Evolutionary conservation across 1,140 invertebrate species (phyloP).

Genomic region (Nasonia giraulti): DNA sequence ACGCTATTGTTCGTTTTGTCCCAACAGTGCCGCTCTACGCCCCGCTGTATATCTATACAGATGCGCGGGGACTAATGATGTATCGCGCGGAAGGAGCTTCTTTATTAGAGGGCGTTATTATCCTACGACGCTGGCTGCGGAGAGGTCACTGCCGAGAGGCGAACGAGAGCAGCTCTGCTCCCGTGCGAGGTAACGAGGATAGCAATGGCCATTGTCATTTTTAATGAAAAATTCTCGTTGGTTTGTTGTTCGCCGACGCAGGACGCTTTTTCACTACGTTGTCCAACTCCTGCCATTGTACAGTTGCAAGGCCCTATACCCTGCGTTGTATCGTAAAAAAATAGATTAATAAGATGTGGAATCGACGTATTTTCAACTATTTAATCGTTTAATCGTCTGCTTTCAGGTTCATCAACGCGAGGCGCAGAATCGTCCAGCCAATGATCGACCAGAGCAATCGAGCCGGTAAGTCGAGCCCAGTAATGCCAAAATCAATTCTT

Average conservation of each 20-base stretch:
- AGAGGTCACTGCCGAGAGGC: background rate
- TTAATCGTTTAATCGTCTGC: conserved; percentile 58
- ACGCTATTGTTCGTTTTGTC: conserved; percentile 65
- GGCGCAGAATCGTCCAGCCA: conserved; percentile 97
- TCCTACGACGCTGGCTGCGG: background rate
- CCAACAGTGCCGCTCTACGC: background rate
- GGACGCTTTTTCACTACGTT: background rate
- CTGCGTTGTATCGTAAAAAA: no score
- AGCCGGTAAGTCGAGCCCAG: conserved; percentile 86
- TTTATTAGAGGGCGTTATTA: conserved; percentile 47
- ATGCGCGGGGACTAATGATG: conserved; percentile 50
- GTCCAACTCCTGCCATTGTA: background rate
- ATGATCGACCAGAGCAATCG: conserved; percentile 99
- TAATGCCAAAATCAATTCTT: conserved; percentile 55
- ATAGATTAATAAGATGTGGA: no score
- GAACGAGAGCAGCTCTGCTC: background rate
- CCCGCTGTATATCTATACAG: background rate
- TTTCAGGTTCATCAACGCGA: conserved; percentile 98
- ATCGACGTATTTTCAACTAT: background rate
- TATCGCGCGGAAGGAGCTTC: conserved; percentile 57
- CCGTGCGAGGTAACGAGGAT: conserved; percentile 13
- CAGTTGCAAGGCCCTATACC: no score
- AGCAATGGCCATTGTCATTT: background rate
- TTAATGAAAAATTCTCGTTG: conserved; percentile 1
- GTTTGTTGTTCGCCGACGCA: background rate